Percentiles rank a stretch among this genome's conserved stretches.
Evolutionary conservation across 1,140 invertebrate genomes (phyloP).

Genomic region (Steinernema feltiae): DNA sequence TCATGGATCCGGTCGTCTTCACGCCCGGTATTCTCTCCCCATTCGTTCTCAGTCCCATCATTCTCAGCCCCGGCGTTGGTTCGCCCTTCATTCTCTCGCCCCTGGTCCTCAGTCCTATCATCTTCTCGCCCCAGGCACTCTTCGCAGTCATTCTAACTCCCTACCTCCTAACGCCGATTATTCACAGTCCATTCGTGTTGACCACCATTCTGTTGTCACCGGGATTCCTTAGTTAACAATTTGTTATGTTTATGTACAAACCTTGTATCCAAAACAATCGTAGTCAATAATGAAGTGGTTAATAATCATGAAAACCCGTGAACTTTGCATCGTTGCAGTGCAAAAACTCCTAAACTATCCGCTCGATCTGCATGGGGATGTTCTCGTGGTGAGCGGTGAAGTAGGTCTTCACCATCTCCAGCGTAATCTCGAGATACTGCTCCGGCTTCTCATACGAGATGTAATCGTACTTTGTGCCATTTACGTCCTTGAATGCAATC

Average conservation of each 20-base stretch:
- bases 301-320: background rate
- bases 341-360: background rate
- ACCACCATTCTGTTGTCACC: conserved; percentile 28
- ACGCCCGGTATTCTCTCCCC: conserved; percentile 34
- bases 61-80: conserved; percentile 42
- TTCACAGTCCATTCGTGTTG: conserved; percentile 23
- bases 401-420: conserved; percentile 49
- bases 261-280: background rate
- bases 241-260: background rate
- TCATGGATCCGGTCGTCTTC: conserved; percentile 37
- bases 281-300: background rate
- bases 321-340: background rate
- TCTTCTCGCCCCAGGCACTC: conserved; percentile 28
- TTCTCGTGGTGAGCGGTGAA: conserved; percentile 49
- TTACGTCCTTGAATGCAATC: conserved; percentile 39
- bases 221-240: conserved; percentile 24
- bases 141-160: conserved; percentile 35
- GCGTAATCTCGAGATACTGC: conserved; percentile 42
- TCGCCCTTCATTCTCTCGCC: conserved; percentile 37
- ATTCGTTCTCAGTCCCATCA: conserved; percentile 34
- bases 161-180: conserved; percentile 31
- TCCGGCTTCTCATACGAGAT: conserved; percentile 40
- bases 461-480: conserved; percentile 33
- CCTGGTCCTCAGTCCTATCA: conserved; percentile 41
- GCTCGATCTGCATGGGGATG: conserved; percentile 36